Evolutionary conservation across 2,888 invertebrate species (phyloP).

Genomic region (Eupithecia vulgata): DNA sequence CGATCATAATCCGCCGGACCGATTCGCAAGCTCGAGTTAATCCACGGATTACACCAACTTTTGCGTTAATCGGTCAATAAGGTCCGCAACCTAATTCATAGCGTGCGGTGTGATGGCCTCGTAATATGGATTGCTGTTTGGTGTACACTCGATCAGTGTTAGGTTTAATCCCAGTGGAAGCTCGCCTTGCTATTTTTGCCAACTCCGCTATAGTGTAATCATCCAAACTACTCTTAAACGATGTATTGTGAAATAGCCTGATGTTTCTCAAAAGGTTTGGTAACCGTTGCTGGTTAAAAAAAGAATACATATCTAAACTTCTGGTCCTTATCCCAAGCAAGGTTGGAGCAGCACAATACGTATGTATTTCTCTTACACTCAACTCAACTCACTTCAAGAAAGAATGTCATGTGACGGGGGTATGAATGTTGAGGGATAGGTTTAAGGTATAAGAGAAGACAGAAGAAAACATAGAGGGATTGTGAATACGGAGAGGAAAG

Average conservation of each 20-base stretch:
- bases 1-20: conserved; percentile 45
- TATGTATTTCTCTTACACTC: neutral
- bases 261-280: neutral
- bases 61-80: conserved; percentile 48
- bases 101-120: conserved; percentile 30
- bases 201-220: neutral
- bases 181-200: neutral
- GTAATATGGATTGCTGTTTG: conserved; percentile 14
- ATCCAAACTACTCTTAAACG: neutral
- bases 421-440: too few species aligned
- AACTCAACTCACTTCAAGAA: too few species aligned
- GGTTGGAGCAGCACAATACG: neutral
- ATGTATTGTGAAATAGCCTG: neutral
- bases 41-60: conserved; percentile 47
- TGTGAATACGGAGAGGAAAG: too few species aligned
- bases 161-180: conserved; percentile 9
- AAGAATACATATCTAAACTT: neutral
- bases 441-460: too few species aligned
- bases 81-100: conserved; percentile 41
- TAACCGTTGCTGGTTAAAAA: neutral
- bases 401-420: too few species aligned
- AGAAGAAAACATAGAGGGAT: too few species aligned
- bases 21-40: conserved; percentile 45
- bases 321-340: neutral
- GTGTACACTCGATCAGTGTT: conserved; percentile 15